Evolutionary conservation across 1,140 invertebrate genomes (phyloP).

Genomic region (Atta colombica): DNA sequence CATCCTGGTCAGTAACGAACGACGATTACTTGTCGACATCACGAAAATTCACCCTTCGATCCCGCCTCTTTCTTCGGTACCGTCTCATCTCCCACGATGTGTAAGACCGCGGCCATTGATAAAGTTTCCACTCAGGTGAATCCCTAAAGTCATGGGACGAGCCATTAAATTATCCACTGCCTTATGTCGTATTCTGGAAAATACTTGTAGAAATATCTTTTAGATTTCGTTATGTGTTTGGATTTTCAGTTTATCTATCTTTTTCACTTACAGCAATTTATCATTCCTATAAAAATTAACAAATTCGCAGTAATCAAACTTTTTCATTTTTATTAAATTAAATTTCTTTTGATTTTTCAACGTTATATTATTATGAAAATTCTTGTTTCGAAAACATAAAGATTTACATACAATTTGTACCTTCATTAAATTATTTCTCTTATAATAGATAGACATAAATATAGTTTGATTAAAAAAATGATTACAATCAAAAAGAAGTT

Average conservation of each 20-base stretch:
- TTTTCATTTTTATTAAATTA: neutral
- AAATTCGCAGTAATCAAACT: neutral
- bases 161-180: conserved; percentile 43
- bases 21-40: conserved; percentile 65
- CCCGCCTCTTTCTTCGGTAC: conserved; percentile 44
- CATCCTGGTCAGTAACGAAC: conserved; percentile 86
- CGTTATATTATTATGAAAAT: neutral
- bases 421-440: neutral
- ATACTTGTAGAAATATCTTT: neutral
- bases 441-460: neutral
- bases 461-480: neutral
- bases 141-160: conserved; percentile 8
- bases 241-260: neutral
- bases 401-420: neutral
- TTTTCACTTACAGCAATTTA: neutral
- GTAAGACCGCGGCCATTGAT: conserved; percentile 32
- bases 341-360: neutral
- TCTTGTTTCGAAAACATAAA: neutral
- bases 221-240: neutral
- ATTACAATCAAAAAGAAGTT: neutral
- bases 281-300: neutral
- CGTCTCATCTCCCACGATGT: conserved; percentile 11
- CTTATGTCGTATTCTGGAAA: neutral
- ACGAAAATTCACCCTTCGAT: conserved; percentile 57
- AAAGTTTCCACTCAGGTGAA: conserved; percentile 14